phyloP scores from a whole-genome alignment of 2,888 invertebrate species.

The Hetaerina titia region DNA sequence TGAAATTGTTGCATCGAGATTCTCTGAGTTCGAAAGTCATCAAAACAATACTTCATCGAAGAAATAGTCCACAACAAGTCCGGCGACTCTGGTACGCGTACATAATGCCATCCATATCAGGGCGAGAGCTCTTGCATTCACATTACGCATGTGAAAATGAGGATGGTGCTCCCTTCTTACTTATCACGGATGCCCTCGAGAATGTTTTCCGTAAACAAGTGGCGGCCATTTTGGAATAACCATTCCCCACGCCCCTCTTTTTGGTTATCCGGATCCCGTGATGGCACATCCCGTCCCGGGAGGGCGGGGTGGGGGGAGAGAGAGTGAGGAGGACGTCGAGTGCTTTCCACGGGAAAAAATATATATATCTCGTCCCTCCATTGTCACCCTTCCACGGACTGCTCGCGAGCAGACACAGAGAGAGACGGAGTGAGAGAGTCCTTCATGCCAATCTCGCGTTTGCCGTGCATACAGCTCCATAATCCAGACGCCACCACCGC shows the following conservation, averaged over 20 bases:
- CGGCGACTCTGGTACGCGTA: neutral
- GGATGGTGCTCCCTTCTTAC: neutral
- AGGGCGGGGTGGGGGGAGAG: neutral
- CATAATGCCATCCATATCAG: neutral
- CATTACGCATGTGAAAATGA: neutral
- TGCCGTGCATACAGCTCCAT: neutral
- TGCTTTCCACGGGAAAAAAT: neutral
- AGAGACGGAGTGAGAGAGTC: neutral
- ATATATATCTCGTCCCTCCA: too few species aligned
- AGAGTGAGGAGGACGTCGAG: neutral
- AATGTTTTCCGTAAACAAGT: neutral
- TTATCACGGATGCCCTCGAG: neutral
- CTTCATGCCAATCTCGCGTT: neutral
- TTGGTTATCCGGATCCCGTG: neutral
- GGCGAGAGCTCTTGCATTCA: neutral
- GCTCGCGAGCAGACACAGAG: neutral
- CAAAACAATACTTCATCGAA: too few species aligned
- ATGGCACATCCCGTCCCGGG: neutral
- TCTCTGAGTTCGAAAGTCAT: too few species aligned
- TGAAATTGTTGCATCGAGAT: too few species aligned
- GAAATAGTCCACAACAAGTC: neutral
- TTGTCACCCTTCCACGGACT: neutral
- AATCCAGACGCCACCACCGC: neutral
- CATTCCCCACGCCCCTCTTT: neutral
- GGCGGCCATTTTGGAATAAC: neutral